phyloP scores from a whole-genome alignment of 1,140 invertebrate genomes.

The Diachasma alloeum region DNA sequence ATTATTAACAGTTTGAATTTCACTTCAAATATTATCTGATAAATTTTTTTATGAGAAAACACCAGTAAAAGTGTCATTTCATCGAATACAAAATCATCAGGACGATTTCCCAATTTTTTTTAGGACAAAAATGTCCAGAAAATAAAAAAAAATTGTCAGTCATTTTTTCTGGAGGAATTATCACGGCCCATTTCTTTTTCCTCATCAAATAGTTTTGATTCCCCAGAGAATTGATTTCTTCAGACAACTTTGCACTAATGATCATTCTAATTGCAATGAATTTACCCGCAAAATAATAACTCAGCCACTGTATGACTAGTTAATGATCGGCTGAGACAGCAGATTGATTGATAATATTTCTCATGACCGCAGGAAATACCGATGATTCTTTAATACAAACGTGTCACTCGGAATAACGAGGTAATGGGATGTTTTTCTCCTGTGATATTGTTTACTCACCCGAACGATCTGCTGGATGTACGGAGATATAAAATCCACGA shows the following conservation, averaged over 20 bases:
- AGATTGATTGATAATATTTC: conserved; percentile 12
- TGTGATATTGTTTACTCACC: conserved; percentile 60
- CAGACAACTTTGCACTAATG: neutral
- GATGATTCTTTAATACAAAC: conserved; percentile 15
- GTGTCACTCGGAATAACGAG: neutral
- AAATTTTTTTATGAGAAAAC: no score
- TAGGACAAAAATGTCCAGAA: no score
- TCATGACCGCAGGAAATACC: conserved; percentile 17
- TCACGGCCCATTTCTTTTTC: neutral
- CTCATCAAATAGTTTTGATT: neutral
- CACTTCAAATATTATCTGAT: no score
- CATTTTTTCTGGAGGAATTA: neutral
- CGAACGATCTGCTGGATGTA: conserved; percentile 74
- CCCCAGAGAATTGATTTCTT: neutral
- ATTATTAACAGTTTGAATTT: no score
- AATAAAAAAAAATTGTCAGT: neutral
- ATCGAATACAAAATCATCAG: no score
- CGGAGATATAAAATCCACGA: conserved; percentile 87
- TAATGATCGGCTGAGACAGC: neutral
- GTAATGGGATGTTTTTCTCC: neutral
- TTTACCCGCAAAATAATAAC: neutral
- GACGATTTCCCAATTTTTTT: no score
- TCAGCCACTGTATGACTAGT: neutral
- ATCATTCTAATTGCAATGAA: neutral
- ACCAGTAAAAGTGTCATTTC: no score